phyloP scores from a whole-genome alignment of 2,888 invertebrate species.

The Acrocera orbiculus region DNA sequence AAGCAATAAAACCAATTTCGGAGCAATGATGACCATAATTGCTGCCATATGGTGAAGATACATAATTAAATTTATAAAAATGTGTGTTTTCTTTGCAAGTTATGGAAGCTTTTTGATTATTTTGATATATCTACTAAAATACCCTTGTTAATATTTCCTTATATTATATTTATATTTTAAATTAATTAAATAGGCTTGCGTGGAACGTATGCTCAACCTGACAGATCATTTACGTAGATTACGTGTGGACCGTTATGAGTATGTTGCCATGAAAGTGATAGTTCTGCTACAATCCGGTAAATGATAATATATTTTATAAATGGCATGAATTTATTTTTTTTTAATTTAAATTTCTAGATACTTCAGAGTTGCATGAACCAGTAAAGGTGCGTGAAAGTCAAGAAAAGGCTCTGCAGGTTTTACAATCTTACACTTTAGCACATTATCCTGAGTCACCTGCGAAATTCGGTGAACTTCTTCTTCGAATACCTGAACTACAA shows the following conservation, averaged over 20 bases:
- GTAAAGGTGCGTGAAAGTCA: conserved; percentile 87
- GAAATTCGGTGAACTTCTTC: conserved; percentile 83
- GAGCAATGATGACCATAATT: too few relatives aligned
- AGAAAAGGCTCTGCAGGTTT: conserved; percentile 79
- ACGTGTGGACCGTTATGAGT: conserved; percentile 87
- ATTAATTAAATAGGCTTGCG: conserved; percentile 43
- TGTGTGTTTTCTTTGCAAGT: background rate
- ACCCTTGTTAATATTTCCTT: background rate
- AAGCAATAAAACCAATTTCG: too few relatives aligned
- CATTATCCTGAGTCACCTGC: conserved; percentile 87
- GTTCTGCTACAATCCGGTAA: conserved; percentile 79
- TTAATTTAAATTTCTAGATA: conserved; percentile 39
- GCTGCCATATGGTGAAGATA: too few relatives aligned
- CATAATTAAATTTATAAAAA: too few relatives aligned
- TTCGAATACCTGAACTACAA: conserved; percentile 87
- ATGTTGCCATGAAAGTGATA: conserved; percentile 90
- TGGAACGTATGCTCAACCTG: conserved; percentile 86
- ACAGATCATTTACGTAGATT: conserved; percentile 80
- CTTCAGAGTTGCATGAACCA: conserved; percentile 81
- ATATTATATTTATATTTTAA: conserved; percentile 2
- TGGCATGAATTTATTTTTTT: background rate
- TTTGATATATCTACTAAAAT: too few relatives aligned
- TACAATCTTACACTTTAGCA: conserved; percentile 75
- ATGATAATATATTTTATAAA: conserved; percentile 6
- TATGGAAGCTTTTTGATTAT: too few relatives aligned